These are phyloP conservation scores for Eulemur albifrons DNA, from an alignment of 2,797 vertebrate species.

Conservation along the genomic window DNA sequence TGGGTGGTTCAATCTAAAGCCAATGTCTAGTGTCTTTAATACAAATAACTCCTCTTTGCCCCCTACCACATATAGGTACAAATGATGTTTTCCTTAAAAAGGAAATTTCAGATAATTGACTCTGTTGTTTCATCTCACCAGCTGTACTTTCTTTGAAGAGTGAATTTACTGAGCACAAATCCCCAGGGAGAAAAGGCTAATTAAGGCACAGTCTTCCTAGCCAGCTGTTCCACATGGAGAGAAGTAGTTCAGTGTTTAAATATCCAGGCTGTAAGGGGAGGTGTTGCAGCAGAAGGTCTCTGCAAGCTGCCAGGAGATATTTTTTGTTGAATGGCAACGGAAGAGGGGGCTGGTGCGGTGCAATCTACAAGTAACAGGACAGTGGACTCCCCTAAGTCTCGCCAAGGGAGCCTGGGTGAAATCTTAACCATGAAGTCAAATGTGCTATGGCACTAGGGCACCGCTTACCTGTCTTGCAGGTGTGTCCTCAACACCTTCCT, in stretches of 20 bases:
- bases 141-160: conserved; percentile 73
- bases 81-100: conserved; percentile 12
- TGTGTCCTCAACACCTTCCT: conserved; percentile 33
- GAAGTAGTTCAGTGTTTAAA: conserved; percentile 69
- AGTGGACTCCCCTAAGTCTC: background rate
- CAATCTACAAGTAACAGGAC: conserved; percentile 49
- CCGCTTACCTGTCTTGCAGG: conserved; percentile 11
- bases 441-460: background rate
- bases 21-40: background rate
- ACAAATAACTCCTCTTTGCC: too few species aligned
- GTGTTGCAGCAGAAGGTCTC: background rate
- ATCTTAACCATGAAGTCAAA: background rate
- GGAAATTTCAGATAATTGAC: conserved; percentile 34
- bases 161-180: conserved; percentile 80
- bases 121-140: conserved; percentile 71
- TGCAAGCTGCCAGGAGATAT: conserved; percentile 49
- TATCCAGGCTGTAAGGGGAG: conserved; percentile 58
- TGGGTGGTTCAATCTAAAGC: background rate
- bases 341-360: background rate
- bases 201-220: conserved; percentile 79
- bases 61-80: background rate
- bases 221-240: conserved; percentile 77
- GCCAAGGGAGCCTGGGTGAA: background rate
- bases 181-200: conserved; percentile 78
- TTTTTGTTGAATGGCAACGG: conserved; percentile 48